phyloP scores from a whole-genome alignment of 2,113 vertebrate species.

The Trematocara zebra region DNA sequence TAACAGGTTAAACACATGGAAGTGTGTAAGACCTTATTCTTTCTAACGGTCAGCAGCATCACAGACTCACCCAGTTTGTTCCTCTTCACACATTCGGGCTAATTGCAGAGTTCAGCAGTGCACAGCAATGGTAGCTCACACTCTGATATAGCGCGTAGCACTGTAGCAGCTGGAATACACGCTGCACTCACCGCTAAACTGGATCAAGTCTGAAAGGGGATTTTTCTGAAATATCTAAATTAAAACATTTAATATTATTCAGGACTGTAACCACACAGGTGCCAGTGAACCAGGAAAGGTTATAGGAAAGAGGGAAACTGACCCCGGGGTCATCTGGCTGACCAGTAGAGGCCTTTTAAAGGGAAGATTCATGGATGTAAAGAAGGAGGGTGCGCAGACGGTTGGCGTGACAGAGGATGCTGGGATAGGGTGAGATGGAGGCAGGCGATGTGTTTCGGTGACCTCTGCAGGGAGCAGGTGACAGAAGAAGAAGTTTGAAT shows the following conservation, averaged over 20 bases:
- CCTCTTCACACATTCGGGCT: not conserved
- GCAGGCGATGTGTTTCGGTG: not conserved
- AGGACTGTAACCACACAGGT: not conserved
- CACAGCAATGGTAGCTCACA: not conserved
- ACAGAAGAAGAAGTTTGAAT: not conserved
- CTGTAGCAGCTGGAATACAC: not conserved
- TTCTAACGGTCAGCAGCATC: not conserved
- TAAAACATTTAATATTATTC: not conserved
- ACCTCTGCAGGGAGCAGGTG: not conserved
- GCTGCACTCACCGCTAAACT: rapidly evolving
- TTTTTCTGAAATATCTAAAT: not conserved
- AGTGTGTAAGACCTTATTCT: not conserved
- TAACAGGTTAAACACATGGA: not conserved
- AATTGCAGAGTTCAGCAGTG: not conserved
- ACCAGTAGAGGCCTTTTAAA: not conserved
- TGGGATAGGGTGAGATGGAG: not conserved
- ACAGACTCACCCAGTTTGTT: not conserved
- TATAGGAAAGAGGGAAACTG: rapidly evolving
- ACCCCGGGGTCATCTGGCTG: not conserved
- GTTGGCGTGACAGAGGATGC: not conserved
- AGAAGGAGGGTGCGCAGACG: not conserved
- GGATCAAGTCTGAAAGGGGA: not conserved
- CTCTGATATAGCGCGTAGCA: not conserved
- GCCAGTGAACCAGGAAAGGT: not conserved
- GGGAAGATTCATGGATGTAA: not conserved